phyloP scores from a whole-genome alignment of 2,797 vertebrate species.

The Tenualosa thibaudeaui region DNA sequence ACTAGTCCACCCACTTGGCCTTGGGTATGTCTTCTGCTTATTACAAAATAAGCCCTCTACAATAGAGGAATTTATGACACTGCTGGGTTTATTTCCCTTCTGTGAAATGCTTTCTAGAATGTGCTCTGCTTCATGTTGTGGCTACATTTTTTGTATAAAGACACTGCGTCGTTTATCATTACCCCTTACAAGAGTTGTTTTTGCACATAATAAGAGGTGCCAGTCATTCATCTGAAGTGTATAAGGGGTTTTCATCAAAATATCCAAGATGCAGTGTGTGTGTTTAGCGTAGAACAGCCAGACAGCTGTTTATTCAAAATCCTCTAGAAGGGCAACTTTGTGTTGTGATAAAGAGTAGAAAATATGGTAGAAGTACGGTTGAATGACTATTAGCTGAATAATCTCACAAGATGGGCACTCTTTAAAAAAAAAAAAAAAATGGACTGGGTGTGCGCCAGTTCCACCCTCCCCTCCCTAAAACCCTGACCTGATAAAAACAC shows the following conservation, averaged over 20 bases:
- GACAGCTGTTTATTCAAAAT: neutral
- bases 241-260: neutral
- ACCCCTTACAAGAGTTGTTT: too few relatives aligned
- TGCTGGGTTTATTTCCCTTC: too few relatives aligned
- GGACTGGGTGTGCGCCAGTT: neutral
- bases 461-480: neutral
- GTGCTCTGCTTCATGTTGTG: too few relatives aligned
- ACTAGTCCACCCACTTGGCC: neutral
- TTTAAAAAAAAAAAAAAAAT: neutral
- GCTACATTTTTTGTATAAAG: too few relatives aligned
- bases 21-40: neutral
- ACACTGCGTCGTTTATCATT: too few relatives aligned
- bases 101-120: too few relatives aligned
- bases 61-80: too few relatives aligned
- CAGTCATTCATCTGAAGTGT: neutral
- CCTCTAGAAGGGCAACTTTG: neutral
- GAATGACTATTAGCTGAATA: neutral
- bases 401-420: neutral
- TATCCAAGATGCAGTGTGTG: too few relatives aligned
- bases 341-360: neutral
- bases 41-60: too few relatives aligned
- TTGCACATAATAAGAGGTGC: neutral
- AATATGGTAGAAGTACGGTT: neutral
- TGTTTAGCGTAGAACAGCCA: too few relatives aligned
- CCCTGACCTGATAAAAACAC: constrained; percentile 9